Base-by-base conservation (phyloP, 2,888 invertebrate species). In the Drosophila merina region DNA sequence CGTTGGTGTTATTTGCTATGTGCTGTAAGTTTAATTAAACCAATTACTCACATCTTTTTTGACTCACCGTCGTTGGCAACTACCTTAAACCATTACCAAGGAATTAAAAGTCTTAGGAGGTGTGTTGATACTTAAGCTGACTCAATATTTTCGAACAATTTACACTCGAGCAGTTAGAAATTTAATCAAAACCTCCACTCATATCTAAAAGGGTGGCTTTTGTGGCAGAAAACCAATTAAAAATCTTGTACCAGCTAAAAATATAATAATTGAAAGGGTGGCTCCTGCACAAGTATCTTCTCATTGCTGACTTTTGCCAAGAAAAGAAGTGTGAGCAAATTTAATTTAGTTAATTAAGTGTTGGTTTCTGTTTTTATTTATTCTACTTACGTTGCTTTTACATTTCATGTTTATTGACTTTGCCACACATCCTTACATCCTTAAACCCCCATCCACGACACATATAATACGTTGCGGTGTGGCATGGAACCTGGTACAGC, bases 1-100 rank as follows among this genome's bases (percentile, higher is more conserved):
- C 57, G 96, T 99, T 26, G 99, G 99, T 45, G 99, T 99, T 70
- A 98, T 99, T 85, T 97, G 97, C 90, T 99, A 99, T 91, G 98
- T 99, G 63, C 93, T 99, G 99, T 99, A 93, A 97, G 98, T 96
- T 48, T 8, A 6, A 42, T 12, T 33, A 10, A 33, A 28, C 28
- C 28, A 28, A 28, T 28, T 33, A 33, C 10, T 10, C 9, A 33
- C 10, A 10, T 3, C 2, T 8, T 8, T 33, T 33, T 33, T n/a
- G 4, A 10, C 33, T 33, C 33, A 10, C 33, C 4, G 10, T 20
- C 33, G 9, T 26, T n/a, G 12, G 12, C 6, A 12, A 14, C 14
- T 3, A 7, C 4, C 12, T 40, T 20, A 42, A 20, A 42, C 3
- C 3, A 14, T 20, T 42, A 20, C 5, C 26, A 31, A n/a, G 3